These are phyloP conservation scores for Pristis pectinata DNA, from an alignment of 2,797 vertebrate species.

Conservation along the genomic window DNA sequence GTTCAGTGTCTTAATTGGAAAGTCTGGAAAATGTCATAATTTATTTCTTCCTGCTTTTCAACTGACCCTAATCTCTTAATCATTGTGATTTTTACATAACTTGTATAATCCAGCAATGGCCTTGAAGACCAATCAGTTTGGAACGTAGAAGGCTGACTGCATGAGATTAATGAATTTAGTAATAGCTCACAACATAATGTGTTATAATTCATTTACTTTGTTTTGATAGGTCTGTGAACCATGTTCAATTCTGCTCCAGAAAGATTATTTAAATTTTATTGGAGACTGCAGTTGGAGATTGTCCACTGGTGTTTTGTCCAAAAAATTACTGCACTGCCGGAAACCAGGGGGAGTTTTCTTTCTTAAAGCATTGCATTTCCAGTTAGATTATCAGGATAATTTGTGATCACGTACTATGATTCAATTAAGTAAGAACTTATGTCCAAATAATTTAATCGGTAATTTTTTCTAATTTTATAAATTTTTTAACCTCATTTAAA, in stretches of 20 bases:
- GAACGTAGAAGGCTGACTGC: neutral
- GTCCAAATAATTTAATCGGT: neutral
- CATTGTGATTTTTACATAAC: neutral
- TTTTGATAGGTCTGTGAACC: slow-evolving; percentile 5
- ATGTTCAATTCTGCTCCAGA: neutral
- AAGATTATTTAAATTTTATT: neutral
- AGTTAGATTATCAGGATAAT: no score
- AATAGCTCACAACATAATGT: neutral
- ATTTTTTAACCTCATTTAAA: neutral
- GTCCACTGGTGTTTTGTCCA: neutral
- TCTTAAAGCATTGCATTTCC: neutral
- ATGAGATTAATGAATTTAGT: neutral
- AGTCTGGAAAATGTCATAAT: neutral
- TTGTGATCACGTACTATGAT: neutral
- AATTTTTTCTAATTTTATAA: neutral
- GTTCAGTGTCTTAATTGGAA: neutral
- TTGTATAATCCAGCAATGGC: neutral
- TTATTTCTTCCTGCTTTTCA: neutral
- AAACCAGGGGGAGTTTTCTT: neutral
- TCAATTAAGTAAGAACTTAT: neutral
- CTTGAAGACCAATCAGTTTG: neutral
- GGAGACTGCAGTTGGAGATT: neutral
- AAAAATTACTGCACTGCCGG: neutral
- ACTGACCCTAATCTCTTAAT: neutral
- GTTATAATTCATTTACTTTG: neutral